These are phyloP conservation scores for Mythimna lalbum DNA, from an alignment of 2,888 invertebrate species.

Conservation along the genomic window DNA sequence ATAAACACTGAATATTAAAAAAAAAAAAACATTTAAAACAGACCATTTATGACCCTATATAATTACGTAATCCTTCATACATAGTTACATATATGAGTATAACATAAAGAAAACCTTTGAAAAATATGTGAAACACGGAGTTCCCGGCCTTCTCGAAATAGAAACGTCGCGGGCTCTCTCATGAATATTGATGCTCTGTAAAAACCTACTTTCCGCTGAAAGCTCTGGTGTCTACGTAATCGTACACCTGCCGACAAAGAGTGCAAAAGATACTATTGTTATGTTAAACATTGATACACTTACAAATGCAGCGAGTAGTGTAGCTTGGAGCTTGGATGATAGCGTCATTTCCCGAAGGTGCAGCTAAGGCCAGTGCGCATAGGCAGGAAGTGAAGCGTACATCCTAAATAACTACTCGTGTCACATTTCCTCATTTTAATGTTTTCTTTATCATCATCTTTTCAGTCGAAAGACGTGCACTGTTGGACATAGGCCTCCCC, in stretches of 20 bases:
- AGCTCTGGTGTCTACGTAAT: slow-evolving; percentile 49
- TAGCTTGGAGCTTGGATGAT: slow-evolving; percentile 20
- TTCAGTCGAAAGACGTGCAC: too few species aligned
- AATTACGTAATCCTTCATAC: slow-evolving; percentile 19
- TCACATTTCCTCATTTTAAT: too few species aligned
- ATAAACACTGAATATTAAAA: too few species aligned
- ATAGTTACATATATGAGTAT: neutral
- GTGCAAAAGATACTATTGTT: slow-evolving; percentile 59
- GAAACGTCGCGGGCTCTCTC: slow-evolving; percentile 59
- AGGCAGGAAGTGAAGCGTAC: neutral
- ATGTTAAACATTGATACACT: slow-evolving; percentile 57
- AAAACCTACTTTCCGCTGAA: slow-evolving; percentile 61
- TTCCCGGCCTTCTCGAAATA: slow-evolving; percentile 50
- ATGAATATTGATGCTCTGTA: slow-evolving; percentile 65
- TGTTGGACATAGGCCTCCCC: too few species aligned
- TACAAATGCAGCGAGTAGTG: slow-evolving; percentile 45
- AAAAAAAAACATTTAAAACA: too few species aligned
- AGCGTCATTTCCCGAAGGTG: slow-evolving; percentile 22
- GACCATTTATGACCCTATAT: neutral
- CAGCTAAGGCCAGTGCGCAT: neutral
- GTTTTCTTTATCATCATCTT: too few species aligned
- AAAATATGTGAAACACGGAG: slow-evolving; percentile 47
- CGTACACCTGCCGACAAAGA: slow-evolving; percentile 43
- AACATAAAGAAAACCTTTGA: slow-evolving; percentile 35
- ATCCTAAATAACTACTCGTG: neutral